Evolutionary conservation across 2,113 vertebrate species (phyloP).

Genomic region (Azemiops feae): DNA sequence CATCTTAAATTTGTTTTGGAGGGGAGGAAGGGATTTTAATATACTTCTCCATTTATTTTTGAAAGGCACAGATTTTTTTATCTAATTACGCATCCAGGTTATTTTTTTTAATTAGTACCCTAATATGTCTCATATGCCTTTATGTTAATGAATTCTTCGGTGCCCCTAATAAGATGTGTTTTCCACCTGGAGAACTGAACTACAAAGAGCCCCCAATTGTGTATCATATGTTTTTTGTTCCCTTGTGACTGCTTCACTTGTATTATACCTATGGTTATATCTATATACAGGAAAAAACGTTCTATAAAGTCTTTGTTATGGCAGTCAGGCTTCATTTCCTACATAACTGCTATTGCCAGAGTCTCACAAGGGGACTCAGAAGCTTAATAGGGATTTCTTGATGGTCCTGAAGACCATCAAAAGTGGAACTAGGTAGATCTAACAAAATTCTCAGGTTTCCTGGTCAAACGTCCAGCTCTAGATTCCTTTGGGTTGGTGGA

Average conservation of each 20-base stretch:
- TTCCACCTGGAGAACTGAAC: not conserved
- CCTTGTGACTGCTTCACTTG: not conserved
- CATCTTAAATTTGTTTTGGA: not conserved
- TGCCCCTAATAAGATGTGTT: not conserved
- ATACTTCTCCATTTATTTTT: not conserved
- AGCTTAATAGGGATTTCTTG: not conserved
- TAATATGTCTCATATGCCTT: not conserved
- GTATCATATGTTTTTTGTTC: not conserved
- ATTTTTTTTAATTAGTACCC: not conserved
- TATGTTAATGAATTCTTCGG: not conserved
- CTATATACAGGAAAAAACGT: not conserved
- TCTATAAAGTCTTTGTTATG: not conserved
- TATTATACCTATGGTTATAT: not conserved
- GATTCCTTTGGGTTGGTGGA: not conserved
- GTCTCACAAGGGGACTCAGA: not conserved
- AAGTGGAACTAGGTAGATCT: not conserved
- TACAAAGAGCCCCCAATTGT: not conserved
- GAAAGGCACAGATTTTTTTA: not conserved
- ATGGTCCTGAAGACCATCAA: not conserved
- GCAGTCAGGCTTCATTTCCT: not conserved
- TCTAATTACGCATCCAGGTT: not conserved
- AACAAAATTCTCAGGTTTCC: not conserved
- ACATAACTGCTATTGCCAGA: not conserved
- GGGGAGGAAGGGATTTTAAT: not conserved
- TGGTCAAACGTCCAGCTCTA: not conserved